Evolutionary conservation across 2,113 vertebrate genomes (phyloP).

Genomic region (Ciconia stormi): DNA sequence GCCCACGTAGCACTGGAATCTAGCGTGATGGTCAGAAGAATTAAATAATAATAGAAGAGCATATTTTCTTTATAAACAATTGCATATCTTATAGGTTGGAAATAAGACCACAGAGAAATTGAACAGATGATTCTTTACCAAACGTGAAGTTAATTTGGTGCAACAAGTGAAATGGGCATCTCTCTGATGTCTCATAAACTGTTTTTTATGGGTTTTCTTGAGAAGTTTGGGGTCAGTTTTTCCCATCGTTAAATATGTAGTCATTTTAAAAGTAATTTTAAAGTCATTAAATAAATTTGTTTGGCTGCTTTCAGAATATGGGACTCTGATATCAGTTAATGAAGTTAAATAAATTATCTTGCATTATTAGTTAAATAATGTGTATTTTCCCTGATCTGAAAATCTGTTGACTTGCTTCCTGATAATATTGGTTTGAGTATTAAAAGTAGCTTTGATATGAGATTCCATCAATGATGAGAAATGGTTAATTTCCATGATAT

Average conservation of each 20-base stretch:
- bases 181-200: not conserved
- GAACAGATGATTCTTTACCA: not conserved
- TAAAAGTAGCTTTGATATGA: not conserved
- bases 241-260: not conserved
- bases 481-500: not conserved
- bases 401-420: not conserved
- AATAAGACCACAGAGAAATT: not conserved
- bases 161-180: slow-evolving; percentile 17
- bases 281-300: not conserved
- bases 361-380: not conserved
- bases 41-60: not conserved
- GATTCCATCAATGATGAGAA: not conserved
- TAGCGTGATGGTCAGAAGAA: not conserved
- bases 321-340: not conserved
- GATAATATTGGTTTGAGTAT: not conserved
- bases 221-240: not conserved
- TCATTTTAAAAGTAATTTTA: not conserved
- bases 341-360: not conserved
- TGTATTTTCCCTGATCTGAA: not conserved
- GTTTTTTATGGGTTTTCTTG: not conserved
- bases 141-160: not conserved
- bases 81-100: not conserved
- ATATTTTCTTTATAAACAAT: not conserved
- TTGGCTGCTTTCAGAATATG: not conserved
- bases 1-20: not conserved